Conservation (phyloP, 2,797 vertebrate genomes). For the Tauraco hartlaubi region DNA sequence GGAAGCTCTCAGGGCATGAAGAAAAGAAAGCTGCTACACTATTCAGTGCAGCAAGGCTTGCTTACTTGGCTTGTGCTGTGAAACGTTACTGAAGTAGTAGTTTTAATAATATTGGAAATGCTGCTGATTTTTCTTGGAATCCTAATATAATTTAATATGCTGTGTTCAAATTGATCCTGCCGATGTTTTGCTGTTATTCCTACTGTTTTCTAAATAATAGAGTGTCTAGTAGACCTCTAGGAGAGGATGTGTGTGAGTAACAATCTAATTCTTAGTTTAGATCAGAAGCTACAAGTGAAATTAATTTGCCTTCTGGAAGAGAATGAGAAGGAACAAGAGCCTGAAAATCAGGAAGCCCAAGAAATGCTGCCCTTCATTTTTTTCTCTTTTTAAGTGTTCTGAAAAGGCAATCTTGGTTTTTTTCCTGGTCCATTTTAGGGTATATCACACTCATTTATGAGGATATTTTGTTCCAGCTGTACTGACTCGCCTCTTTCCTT, state of each 20-base stretch:
- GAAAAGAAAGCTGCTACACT: background rate
- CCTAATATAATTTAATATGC: background rate
- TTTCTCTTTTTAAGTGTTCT: background rate
- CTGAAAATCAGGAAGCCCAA: background rate
- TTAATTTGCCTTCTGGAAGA: background rate
- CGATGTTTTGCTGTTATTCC: background rate
- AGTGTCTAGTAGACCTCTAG: background rate
- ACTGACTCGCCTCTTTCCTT: background rate
- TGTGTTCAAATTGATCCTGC: background rate
- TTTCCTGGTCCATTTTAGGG: background rate
- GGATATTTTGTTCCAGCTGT: background rate
- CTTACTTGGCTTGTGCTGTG: background rate
- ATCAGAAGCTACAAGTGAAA: background rate
- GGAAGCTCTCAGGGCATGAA: background rate
- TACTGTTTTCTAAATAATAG: background rate
- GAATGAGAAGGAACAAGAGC: background rate
- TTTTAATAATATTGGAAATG: background rate
- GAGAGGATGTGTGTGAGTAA: background rate
- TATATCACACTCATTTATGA: background rate
- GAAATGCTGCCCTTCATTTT: background rate
- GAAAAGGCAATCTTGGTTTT: background rate
- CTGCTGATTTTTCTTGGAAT: background rate
- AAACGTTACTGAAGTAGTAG: background rate
- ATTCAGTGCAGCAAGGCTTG: background rate
- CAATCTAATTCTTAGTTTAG: background rate